Percentiles rank a stretch among this genome's conserved stretches.
Evolutionary conservation across 2,113 vertebrate species (phyloP).

Genomic region (Crotalus helleri): DNA sequence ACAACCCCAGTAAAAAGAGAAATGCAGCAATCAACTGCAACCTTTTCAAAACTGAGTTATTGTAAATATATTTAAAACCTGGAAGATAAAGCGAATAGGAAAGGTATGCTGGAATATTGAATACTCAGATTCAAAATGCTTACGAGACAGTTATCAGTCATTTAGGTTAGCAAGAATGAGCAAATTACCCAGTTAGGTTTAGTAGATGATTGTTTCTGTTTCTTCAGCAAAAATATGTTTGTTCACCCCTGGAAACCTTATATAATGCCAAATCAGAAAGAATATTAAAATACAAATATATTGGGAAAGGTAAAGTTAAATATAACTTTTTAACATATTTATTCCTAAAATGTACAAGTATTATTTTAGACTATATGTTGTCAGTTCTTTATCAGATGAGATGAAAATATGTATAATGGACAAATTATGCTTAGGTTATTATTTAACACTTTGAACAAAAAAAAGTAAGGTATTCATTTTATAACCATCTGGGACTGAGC

Average conservation of each 20-base stretch:
- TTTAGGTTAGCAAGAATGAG: neutral
- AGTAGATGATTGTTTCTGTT: neutral
- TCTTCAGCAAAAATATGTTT: neutral
- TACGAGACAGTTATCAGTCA: neutral
- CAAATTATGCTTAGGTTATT: neutral
- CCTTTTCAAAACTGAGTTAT: neutral
- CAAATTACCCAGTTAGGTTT: neutral
- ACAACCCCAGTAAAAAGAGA: neutral
- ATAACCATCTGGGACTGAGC: slow-evolving; percentile 46
- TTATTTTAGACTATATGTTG: neutral
- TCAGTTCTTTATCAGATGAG: neutral
- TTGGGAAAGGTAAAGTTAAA: neutral
- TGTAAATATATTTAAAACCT: neutral
- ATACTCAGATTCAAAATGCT: neutral
- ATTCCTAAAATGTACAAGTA: neutral
- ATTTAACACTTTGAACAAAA: slow-evolving; percentile 1
- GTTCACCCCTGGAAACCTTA: neutral
- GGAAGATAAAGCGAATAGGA: neutral
- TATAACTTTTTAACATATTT: neutral
- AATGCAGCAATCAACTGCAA: neutral
- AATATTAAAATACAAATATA: neutral
- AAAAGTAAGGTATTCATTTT: slow-evolving; percentile 39
- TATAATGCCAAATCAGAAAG: neutral
- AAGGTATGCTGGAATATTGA: neutral
- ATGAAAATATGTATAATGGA: neutral